Evolutionary conservation across 2,888 invertebrate genomes (phyloP).

Genomic region (Eristalis pertinax): DNA sequence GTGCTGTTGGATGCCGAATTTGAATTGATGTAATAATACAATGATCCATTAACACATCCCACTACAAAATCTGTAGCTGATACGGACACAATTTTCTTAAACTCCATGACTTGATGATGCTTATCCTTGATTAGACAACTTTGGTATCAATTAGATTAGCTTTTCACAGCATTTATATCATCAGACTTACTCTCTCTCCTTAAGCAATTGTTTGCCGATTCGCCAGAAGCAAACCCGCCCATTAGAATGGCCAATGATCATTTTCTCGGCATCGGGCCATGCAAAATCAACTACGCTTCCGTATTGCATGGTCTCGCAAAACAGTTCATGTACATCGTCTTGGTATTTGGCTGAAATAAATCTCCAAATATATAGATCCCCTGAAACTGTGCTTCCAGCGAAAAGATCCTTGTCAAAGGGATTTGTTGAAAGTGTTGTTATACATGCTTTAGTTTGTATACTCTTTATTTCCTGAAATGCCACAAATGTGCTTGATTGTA

Average conservation of each 20-base stretch:
- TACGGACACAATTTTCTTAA: constrained; percentile 76
- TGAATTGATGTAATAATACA: constrained; percentile 77
- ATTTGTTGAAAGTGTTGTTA: constrained; percentile 78
- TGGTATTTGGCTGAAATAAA: constrained; percentile 71
- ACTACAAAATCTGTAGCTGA: constrained; percentile 77
- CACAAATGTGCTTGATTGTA: constrained; percentile 75
- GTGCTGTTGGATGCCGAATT: constrained; percentile 69
- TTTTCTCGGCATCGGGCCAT: constrained; percentile 77
- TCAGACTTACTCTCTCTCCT: constrained; percentile 76
- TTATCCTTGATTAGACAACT: constrained; percentile 42
- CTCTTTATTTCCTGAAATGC: constrained; percentile 76
- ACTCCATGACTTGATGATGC: constrained; percentile 62
- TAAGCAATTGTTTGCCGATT: constrained; percentile 74
- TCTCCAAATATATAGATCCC: constrained; percentile 79
- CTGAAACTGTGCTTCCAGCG: constrained; percentile 79
- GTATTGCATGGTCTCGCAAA: constrained; percentile 75
- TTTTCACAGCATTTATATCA: neutral
- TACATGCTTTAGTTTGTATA: constrained; percentile 78
- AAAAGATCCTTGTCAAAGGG: constrained; percentile 78
- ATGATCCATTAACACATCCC: constrained; percentile 78
- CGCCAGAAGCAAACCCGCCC: constrained; percentile 78
- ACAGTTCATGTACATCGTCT: constrained; percentile 76
- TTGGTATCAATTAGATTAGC: neutral
- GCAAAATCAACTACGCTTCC: constrained; percentile 78
- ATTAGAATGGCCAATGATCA: constrained; percentile 78